Evolutionary conservation across 53 echinoderm and acorn worm genomes (phyloP), one percentile per base, ranked within the genome.

Genomic region (Temnopleurus reevesii): DNA sequence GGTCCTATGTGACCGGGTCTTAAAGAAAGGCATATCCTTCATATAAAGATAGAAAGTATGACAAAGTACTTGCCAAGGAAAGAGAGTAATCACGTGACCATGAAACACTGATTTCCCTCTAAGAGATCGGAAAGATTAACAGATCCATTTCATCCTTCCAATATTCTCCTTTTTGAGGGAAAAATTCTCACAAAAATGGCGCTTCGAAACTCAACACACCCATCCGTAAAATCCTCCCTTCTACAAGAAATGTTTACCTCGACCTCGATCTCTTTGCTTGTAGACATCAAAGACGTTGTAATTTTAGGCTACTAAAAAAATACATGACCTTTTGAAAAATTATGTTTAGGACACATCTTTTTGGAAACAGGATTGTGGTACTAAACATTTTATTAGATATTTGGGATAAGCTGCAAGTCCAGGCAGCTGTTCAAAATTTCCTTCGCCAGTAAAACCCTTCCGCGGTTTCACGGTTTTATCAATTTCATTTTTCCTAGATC

Each of bases 391-490:
- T 71, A 71, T 36, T 25, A 41, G 38, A 41, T 21, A 71, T 13
- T 41, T 71, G 71, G 41, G 12, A 38, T 41, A 41, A 71, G 21
- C 8, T 36, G 41, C 41, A 21, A 71, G 41, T n/a, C 41, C 71
- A 38, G 41, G n/a, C 71, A 71, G 71, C 71, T 71, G 71, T 71
- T 71, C 41, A 71, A 71, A 38, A 71, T 71, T 43, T 71, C 71
- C 71, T 23, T n/a, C 6, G 36, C 21, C 41, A 1, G 10, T 23
- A 38, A n/a, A 8, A 8, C 19, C 12, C 4, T 41, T 71, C 41
- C 41, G n/a, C 41, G 21, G 18, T 71, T 71, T 71, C 38, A 36
- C 41, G 41, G 41, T 41, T 71, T 36, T 38, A 12, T 49, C 49
- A 49, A 49, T 49, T 12, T 49, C 49, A 49, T 12, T 12, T 49